phyloP scores from a whole-genome alignment of 1,140 invertebrate genomes.

The Cydia splendana region DNA sequence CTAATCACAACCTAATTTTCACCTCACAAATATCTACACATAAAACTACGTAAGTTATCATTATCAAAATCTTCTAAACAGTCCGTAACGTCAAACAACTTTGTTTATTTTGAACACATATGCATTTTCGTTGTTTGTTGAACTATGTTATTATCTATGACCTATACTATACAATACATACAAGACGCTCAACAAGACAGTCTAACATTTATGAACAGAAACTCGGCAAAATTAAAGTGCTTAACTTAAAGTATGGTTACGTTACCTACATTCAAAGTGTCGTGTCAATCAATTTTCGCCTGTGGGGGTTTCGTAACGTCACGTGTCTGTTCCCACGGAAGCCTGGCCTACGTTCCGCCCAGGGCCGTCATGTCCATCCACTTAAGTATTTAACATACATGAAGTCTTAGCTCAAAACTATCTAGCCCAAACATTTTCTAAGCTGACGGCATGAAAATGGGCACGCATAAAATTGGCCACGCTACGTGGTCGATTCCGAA shows the following conservation, averaged over 20 bases:
- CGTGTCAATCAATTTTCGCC: slow-evolving; percentile 76
- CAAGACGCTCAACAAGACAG: background rate
- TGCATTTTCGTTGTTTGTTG: too few species aligned
- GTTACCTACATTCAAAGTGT: slow-evolving; percentile 41
- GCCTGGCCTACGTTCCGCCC: slow-evolving; percentile 66
- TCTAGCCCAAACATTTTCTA: slow-evolving; percentile 72
- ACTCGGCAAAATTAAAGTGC: background rate
- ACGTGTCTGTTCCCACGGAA: slow-evolving; percentile 76
- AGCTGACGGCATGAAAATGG: slow-evolving; percentile 67
- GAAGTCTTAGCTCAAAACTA: slow-evolving; percentile 74
- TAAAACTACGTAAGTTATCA: too few species aligned
- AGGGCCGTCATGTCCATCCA: slow-evolving; percentile 74
- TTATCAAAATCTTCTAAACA: too few species aligned
- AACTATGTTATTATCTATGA: too few species aligned
- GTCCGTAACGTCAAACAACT: too few species aligned
- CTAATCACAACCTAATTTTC: too few species aligned
- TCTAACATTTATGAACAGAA: background rate
- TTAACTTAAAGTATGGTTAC: slow-evolving; percentile 15
- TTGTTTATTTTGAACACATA: too few species aligned
- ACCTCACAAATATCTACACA: too few species aligned
- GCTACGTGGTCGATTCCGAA: slow-evolving; percentile 45
- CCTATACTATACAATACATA: background rate
- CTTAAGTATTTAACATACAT: slow-evolving; percentile 77
- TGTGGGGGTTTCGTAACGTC: slow-evolving; percentile 73
- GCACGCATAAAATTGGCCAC: slow-evolving; percentile 70